Base-by-base conservation (phyloP, 2,888 invertebrate genomes). In the Caradrina kadenii region DNA sequence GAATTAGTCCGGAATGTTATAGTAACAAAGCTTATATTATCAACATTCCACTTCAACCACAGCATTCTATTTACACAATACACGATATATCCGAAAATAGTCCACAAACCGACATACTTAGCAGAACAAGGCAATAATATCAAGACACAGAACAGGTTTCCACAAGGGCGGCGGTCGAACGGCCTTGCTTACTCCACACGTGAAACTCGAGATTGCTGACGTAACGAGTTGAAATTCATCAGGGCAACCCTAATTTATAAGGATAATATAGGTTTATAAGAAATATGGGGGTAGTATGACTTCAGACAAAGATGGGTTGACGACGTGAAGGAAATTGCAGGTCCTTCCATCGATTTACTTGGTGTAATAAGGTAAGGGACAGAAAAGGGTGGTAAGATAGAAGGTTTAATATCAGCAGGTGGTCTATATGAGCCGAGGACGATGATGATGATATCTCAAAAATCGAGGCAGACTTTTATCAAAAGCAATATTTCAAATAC, bases 171-270 rank as follows among this genome's bases (percentile, higher is more conserved):
- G 45, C 64, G 55, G 21, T 49, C 82, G 53, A 71, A 63, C 81
- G 82, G 52, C 82, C 82, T 82, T 84, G 84, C 72, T 26, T 65
- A 69, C 67, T 81, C 76, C 75, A 73, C 79, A 74, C 74, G 68
- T 72, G 71, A 80, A 79, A 83, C 72, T 50, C 35, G 76, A 81
- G 63, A 75, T 68, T 60, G 65, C 63, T 61, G 81, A 76, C 69
- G 70, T 79, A 77, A 83, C 50, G 65, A 73, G 69, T 68, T 69
- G 58, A 73, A 84, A 83, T 83, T 78, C 75, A 80, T 71, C 65
- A 65, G 76, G 69, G 69, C 69, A 68, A 85, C 73, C 81, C 76
- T 66, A 76, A 70, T 72, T 75, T 73, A 68, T 61, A 77, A 66
- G 56, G 65, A 77, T 80, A 52, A 71, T 58, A 71, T 77, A 74